phyloP scores from a whole-genome alignment of 2,113 vertebrate species.

The Crotophaga sulcirostris region DNA sequence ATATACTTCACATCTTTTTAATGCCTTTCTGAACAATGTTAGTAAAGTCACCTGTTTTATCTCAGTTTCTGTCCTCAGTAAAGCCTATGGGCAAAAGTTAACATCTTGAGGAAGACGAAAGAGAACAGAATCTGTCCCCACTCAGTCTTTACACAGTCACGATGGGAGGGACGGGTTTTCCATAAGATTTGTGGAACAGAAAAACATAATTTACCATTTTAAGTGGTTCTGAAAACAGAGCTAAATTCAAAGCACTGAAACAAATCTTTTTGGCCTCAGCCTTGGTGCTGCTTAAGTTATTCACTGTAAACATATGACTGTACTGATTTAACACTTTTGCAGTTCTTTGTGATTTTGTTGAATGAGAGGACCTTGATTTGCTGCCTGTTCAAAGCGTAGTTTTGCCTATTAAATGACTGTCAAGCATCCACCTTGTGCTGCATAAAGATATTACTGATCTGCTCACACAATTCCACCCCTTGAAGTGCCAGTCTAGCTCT shows the following conservation, averaged over 20 bases:
- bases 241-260: neutral
- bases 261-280: neutral
- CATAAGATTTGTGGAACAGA: neutral
- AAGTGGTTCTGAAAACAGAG: neutral
- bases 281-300: constrained; percentile 11
- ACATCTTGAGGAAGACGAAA: neutral
- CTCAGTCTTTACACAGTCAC: neutral
- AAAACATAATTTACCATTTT: constrained; percentile 3
- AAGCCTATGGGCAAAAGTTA: neutral
- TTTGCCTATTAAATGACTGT: neutral
- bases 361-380: neutral
- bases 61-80: neutral
- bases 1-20: neutral
- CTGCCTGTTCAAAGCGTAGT: neutral
- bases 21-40: neutral
- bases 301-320: constrained; percentile 1
- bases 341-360: constrained; percentile 16
- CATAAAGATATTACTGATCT: neutral
- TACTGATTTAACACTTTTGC: neutral
- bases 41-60: neutral
- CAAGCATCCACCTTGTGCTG: neutral
- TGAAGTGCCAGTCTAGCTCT: neutral
- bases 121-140: neutral
- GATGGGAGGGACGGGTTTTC: neutral
- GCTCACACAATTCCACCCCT: neutral